Conservation (phyloP, 2,113 vertebrate genomes). For the Thamnaconus septentrionalis region DNA sequence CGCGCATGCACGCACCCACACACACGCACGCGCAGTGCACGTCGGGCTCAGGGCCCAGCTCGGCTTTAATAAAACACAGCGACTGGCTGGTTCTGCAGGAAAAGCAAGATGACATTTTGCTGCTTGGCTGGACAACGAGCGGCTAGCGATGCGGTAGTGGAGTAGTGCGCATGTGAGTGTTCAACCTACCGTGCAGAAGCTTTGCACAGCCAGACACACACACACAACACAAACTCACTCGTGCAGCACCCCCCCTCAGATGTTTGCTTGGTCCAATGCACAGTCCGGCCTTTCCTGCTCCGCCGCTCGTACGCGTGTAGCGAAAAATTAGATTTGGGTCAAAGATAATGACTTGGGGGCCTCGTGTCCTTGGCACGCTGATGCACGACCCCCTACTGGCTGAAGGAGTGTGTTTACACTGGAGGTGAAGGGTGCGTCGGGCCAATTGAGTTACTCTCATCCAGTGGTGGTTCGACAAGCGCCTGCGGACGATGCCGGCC, state of each 20-base stretch:
- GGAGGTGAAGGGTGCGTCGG: slow-evolving; percentile 25
- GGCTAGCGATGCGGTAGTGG: not conserved
- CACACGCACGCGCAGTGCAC: too few relatives aligned
- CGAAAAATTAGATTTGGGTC: slow-evolving; percentile 58
- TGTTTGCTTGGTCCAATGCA: slow-evolving; percentile 41
- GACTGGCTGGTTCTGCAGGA: too few relatives aligned
- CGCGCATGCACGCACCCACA: not conserved
- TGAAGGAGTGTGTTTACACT: slow-evolving; percentile 4
- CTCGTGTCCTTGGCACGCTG: slow-evolving; percentile 36
- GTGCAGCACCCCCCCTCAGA: slow-evolving; percentile 17
- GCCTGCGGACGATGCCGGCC: slow-evolving; percentile 23
- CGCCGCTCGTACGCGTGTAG: not conserved
- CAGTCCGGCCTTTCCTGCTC: slow-evolving; percentile 2
- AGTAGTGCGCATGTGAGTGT: not conserved
- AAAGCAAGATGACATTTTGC: too few relatives aligned
- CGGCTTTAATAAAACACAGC: too few relatives aligned
- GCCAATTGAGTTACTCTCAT: slow-evolving; percentile 25
- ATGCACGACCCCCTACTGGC: slow-evolving; percentile 18
- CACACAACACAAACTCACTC: slow-evolving; percentile 22
- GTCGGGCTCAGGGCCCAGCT: too few relatives aligned
- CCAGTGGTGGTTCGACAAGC: slow-evolving; percentile 35
- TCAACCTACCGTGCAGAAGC: not conserved
- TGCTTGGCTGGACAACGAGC: not conserved
- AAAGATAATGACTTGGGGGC: slow-evolving; percentile 37
- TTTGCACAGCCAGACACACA: not conserved